Base-by-base conservation (phyloP, 1,140 invertebrate genomes). In the Lucilia sericata region DNA sequence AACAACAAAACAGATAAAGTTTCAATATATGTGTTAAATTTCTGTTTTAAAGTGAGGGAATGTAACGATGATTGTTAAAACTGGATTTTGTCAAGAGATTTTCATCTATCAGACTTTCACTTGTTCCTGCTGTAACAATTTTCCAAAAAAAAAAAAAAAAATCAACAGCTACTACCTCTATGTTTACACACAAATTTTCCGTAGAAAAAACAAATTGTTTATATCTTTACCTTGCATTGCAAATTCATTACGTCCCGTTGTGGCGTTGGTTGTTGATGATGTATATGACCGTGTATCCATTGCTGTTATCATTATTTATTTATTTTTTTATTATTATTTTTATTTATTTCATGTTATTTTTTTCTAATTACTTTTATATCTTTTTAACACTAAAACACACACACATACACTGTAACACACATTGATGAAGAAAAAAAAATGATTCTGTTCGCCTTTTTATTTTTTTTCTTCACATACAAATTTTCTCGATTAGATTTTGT, bases 211-310 rank as follows among this genome's bases (percentile, higher is more conserved):
- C 42, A 42, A 42, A 75, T 82, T 82, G 49, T 85, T 83, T 21
- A 19, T 21, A 10, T 70, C 12, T 84, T 88, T 88, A 90, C 89
- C 89, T 90, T 88, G 89, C 88, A 88, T 90, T 80, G 88, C 87
- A 86, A 90, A 90, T 86, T 90, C 89, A 87, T 88, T 89, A 84
- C 89, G 88, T 84, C 89, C 88, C 85, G 82, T 60, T 47, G 85
- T 74, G 34, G 82, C 75, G 5, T 74, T 49, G 5, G 36, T 49
- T 19, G 76, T 51, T 13, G 76, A 51, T 80, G 76, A 80, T 80
- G 42, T 89, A 83, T 90, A 90, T 76, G 89, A 90, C 85, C 89
- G 86, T 86, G 90, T 90, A 86, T 90, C 89, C 89, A 90, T 90
- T 83, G 89, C 87, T 84, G 87, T 89, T 70, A 89, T 90, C 89